phyloP scores from a whole-genome alignment of 2,888 invertebrate species.

The Platerodrilus igneus region DNA sequence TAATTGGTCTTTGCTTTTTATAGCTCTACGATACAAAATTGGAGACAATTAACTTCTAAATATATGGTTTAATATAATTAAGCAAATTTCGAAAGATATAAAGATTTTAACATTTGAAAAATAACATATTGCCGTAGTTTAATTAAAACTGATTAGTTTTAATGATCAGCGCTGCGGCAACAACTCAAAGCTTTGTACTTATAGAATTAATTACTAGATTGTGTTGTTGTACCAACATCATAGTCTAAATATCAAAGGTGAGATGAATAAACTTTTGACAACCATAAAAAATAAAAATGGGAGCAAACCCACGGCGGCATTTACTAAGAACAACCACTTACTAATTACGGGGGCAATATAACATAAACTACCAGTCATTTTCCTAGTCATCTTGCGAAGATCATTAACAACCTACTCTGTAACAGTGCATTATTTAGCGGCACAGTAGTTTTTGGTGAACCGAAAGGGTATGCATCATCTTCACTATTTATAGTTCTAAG shows the following conservation, averaged over 20 bases:
- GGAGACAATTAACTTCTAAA: too few species aligned
- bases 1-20: too few species aligned
- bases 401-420: conserved; percentile 19
- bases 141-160: too few species aligned
- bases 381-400: conserved; percentile 24
- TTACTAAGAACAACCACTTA: conserved; percentile 27
- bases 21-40: too few species aligned
- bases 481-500: not conserved
- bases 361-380: conserved; percentile 27
- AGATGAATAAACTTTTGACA: conserved; percentile 12
- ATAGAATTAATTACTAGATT: too few species aligned
- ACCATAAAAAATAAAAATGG: conserved; percentile 20
- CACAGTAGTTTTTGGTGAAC: not conserved
- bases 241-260: conserved; percentile 12
- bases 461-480: not conserved
- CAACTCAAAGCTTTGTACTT: too few species aligned
- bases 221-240: too few species aligned
- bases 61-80: too few species aligned
- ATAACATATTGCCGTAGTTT: too few species aligned
- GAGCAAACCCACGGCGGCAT: conserved; percentile 23
- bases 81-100: too few species aligned
- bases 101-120: too few species aligned
- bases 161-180: too few species aligned
- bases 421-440: conserved; percentile 7
- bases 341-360: conserved; percentile 29